These are phyloP conservation scores for Antheraea pernyi DNA, from an alignment of 1,140 invertebrate genomes.

Conservation along the genomic window DNA sequence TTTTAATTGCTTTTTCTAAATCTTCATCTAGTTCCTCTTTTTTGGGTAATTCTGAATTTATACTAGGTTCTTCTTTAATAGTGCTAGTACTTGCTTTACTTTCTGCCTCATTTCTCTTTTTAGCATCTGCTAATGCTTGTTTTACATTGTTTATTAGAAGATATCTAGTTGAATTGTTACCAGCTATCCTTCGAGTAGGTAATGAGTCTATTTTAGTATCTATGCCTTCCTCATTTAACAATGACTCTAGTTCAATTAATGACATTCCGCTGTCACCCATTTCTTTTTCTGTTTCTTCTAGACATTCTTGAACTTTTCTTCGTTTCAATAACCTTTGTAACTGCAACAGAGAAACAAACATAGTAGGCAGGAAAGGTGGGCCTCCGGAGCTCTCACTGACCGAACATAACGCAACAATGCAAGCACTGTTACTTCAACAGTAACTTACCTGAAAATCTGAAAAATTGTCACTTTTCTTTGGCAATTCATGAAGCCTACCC, in stretches of 20 bases:
- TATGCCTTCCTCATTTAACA: conserved; percentile 90
- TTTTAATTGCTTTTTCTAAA: conserved; percentile 75
- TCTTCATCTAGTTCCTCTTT: conserved; percentile 78
- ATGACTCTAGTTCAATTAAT: conserved; percentile 89
- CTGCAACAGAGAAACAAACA: conserved; percentile 82
- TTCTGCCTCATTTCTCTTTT: conserved; percentile 49
- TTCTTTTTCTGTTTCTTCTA: conserved; percentile 93
- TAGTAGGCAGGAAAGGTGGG: no score
- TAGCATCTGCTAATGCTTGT: conserved; percentile 77
- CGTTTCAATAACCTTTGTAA: conserved; percentile 94
- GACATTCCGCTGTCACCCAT: conserved; percentile 89
- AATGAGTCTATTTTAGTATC: conserved; percentile 76
- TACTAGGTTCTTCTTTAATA: conserved; percentile 52
- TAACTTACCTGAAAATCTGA: conserved; percentile 76
- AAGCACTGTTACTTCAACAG: no score
- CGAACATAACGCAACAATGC: no score
- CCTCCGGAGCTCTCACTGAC: no score
- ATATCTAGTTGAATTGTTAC: conserved; percentile 89
- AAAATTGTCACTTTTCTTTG: conserved; percentile 85
- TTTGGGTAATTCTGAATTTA: conserved; percentile 50
- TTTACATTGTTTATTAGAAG: conserved; percentile 87
- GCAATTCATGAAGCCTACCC: conserved; percentile 90
- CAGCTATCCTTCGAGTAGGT: conserved; percentile 85
- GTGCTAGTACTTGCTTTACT: conserved; percentile 27
- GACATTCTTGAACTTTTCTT: conserved; percentile 89